These are phyloP conservation scores for Callyntrura sp. DNA, from an alignment of 2,888 invertebrate species.

Conservation along the genomic window DNA sequence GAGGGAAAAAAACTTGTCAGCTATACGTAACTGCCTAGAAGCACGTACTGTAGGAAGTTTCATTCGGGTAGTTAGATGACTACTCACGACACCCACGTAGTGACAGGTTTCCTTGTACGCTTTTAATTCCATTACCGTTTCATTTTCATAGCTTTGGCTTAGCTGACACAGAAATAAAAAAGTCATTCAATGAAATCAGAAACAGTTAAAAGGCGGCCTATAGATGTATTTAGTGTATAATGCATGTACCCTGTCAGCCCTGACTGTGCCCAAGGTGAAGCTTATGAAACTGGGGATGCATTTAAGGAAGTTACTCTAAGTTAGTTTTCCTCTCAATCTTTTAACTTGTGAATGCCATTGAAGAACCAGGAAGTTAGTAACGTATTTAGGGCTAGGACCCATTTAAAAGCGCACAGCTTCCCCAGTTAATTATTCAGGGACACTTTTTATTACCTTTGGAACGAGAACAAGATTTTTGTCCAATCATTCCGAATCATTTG, in stretches of 20 bases:
- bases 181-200: slow-evolving; percentile 8
- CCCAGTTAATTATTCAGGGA: no score
- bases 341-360: no score
- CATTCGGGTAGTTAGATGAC: slow-evolving; percentile 3
- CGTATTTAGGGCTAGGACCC: no score
- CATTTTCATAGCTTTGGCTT: slow-evolving; percentile 10
- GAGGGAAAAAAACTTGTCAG: slow-evolving; percentile 35
- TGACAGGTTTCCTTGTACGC: not conserved
- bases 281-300: not conserved
- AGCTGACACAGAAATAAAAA: not conserved
- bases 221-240: not conserved
- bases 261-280: not conserved
- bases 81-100: not conserved
- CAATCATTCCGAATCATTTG: no score
- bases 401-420: no score
- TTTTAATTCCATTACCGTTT: slow-evolving; percentile 44
- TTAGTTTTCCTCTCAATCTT: not conserved
- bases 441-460: no score
- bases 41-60: slow-evolving; percentile 17
- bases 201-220: not conserved
- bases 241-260: not conserved
- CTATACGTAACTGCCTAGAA: slow-evolving; percentile 21
- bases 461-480: no score
- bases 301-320: not conserved
- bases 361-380: no score